phyloP scores from a whole-genome alignment of 2,888 invertebrate species.

The Pantelozetes paolii region DNA sequence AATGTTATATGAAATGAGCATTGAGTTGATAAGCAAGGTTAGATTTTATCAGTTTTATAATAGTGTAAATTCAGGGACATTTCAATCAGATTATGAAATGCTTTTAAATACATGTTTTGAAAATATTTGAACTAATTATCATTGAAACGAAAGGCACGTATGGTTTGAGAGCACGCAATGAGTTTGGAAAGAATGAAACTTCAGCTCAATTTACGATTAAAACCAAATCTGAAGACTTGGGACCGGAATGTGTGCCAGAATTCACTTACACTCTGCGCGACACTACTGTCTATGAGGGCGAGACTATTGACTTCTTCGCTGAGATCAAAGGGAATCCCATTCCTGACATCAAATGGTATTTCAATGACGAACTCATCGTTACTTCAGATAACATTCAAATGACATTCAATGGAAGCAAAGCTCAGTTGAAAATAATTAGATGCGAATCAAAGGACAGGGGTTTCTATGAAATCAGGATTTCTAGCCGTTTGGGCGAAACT shows the following conservation, averaged over 20 bases:
- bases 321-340: conserved; percentile 75
- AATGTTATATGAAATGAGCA: too few species aligned
- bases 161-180: conserved; percentile 72
- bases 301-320: conserved; percentile 70
- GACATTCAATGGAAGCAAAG: conserved; percentile 38
- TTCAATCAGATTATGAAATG: too few species aligned
- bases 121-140: too few species aligned
- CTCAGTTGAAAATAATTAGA: conserved; percentile 42
- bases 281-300: conserved; percentile 62
- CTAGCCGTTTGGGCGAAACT: conserved; percentile 72
- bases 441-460: conserved; percentile 63
- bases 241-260: conserved; percentile 32
- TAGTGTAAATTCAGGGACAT: too few species aligned
- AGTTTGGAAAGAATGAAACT: conserved; percentile 71
- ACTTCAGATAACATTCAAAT: conserved; percentile 57
- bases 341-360: conserved; percentile 69
- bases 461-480: conserved; percentile 68
- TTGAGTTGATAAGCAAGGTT: too few species aligned
- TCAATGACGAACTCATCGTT: conserved; percentile 63
- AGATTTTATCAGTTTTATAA: too few species aligned
- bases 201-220: conserved; percentile 72
- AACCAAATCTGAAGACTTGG: conserved; percentile 31
- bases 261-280: conserved; percentile 24
- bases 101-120: too few species aligned
- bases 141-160: conserved; percentile 64